Base-by-base conservation (phyloP, 1,140 invertebrate species). In the Drosophila nannoptera region DNA sequence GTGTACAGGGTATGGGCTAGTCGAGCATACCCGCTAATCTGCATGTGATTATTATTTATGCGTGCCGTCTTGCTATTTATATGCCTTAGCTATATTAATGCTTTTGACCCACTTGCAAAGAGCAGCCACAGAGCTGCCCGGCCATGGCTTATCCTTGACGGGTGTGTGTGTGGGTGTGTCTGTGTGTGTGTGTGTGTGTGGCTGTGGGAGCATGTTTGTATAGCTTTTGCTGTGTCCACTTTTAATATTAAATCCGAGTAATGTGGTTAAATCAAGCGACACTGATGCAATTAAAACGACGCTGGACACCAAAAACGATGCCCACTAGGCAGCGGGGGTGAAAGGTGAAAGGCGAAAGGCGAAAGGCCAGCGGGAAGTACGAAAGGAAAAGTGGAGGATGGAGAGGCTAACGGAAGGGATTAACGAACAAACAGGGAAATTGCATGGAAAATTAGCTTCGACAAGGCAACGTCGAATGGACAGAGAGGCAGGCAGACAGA, bases 261-360 rank as follows among this genome's bases (percentile, higher is more conserved):
- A 69, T 80, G 65, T 71, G 55, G 66, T 86, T 81, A 82, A 84
- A 86, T 84, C 81, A 86, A 84, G 63, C 82, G 74, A 64, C 60
- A 75, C 64, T 86, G 71, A 84, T 87, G 78, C 82, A 86, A 84
- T 84, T 84, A 84, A 84, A 81, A 81, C 69, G 53, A 16, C 55
- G 48, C 7, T 32, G 68, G 40, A 48, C 63, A 48, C 16, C 59
- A 62, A 55, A 68, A 54, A 54, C 35, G 42, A 48, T 46, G 35
- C 9, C 42, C 14, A 32, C 12, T 33, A n/a, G 48, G 7, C 14
- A 32, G 48, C 7, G n/a, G 5, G n/a, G 14, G 9, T 3, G 7
- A n/a, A 14, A 6, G 8, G 16, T 4, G n/a, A 7, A 22, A 8
- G 29, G 22, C 7, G n/a, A 7, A 22, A 8, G 29, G 22, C 7